phyloP scores from a whole-genome alignment of 2,113 vertebrate species.

The Mirza zaza region DNA sequence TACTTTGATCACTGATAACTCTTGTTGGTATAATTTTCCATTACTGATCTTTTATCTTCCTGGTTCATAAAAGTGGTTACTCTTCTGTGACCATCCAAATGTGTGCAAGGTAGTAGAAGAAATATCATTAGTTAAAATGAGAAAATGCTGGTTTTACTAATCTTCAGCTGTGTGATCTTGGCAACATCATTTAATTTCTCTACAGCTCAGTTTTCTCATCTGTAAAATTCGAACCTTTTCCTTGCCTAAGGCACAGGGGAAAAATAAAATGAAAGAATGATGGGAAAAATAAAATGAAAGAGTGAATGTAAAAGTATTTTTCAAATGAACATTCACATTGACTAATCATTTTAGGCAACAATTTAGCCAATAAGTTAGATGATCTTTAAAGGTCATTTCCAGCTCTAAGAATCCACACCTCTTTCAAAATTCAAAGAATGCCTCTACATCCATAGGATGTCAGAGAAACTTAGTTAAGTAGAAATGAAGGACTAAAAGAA shows the following conservation, averaged over 20 bases:
- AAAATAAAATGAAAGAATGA: conserved; percentile 12
- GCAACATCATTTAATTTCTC: background rate
- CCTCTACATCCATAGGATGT: background rate
- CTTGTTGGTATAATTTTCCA: conserved; percentile 8
- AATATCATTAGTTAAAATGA: conserved; percentile 26
- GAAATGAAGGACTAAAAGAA: background rate
- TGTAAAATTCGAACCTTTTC: conserved; percentile 31
- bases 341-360: background rate
- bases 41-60: background rate
- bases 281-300: conserved; percentile 1
- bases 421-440: conserved; percentile 14
- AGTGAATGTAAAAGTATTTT: background rate
- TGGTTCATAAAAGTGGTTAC: conserved; percentile 22
- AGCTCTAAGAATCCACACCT: background rate
- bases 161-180: background rate
- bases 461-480: background rate
- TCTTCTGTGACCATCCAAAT: background rate
- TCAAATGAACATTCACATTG: background rate
- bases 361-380: background rate
- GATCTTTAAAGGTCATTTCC: conserved; percentile 37
- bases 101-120: background rate
- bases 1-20: background rate
- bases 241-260: background rate
- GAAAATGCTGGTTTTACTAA: background rate
- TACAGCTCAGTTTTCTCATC: conserved; percentile 6